Conservation (phyloP, 2,888 invertebrate species). For the Eristalis tenax region DNA sequence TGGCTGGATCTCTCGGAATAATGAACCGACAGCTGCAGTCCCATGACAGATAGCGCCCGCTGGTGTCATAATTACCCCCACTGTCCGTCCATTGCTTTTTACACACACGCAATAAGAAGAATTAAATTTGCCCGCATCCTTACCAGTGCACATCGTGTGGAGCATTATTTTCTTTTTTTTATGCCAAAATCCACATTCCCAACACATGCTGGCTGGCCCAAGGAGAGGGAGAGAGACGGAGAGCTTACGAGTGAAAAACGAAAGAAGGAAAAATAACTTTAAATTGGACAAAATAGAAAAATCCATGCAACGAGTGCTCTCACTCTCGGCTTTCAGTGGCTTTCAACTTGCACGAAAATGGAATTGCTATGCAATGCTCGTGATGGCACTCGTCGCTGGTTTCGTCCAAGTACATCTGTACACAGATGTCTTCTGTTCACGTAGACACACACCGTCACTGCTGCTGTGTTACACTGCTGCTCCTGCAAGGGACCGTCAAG, state of each 20-base stretch:
- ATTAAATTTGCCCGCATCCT: slow-evolving; percentile 38
- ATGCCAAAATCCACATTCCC: slow-evolving; percentile 49
- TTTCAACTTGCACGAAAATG: slow-evolving; percentile 68
- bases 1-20: slow-evolving; percentile 17
- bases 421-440: slow-evolving; percentile 70
- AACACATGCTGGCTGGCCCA: slow-evolving; percentile 47
- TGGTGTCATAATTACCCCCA: slow-evolving; percentile 66
- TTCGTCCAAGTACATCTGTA: slow-evolving; percentile 64
- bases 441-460: slow-evolving; percentile 20
- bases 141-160: neutral
- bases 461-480: slow-evolving; percentile 10
- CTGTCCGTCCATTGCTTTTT: slow-evolving; percentile 14
- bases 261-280: slow-evolving; percentile 40
- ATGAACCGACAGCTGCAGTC: slow-evolving; percentile 61
- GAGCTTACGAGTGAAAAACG: neutral
- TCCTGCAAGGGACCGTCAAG: neutral
- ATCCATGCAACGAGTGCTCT: slow-evolving; percentile 68
- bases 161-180: slow-evolving; percentile 7
- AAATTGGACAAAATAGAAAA: slow-evolving; percentile 71
- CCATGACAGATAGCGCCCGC: slow-evolving; percentile 58
- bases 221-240: slow-evolving; percentile 24
- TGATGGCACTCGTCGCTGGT: slow-evolving; percentile 69
- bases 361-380: slow-evolving; percentile 71
- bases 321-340: slow-evolving; percentile 72
- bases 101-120: slow-evolving; percentile 43